A percentile compares a stretch with the other conserved stretches of the same genome.
Conservation (phyloP, 1,140 invertebrate species). For the Phymorhynchus buccinoides region DNA sequence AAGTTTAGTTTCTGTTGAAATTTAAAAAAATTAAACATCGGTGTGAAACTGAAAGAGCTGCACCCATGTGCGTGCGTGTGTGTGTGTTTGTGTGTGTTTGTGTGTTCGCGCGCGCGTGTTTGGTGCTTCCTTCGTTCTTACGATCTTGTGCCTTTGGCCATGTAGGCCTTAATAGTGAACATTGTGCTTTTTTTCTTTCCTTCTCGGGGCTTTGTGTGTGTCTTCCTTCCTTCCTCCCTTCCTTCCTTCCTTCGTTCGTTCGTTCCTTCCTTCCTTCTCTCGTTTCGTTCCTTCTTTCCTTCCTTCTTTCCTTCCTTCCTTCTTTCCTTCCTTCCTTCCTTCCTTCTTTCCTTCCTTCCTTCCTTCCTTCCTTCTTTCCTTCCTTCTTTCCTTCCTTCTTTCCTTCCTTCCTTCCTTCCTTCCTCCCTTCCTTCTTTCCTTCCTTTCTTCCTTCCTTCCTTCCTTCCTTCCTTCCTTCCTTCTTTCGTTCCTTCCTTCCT, state of each 20-base stretch:
- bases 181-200: conserved; percentile 32
- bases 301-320: conserved; percentile 2
- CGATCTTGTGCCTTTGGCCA: too few species aligned
- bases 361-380: conserved; percentile 25
- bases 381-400: conserved; percentile 23
- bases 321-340: background rate
- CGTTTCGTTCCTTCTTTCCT: too few species aligned
- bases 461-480: too few species aligned
- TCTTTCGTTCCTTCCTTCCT: background rate
- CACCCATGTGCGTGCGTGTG: background rate
- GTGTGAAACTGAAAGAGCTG: too few species aligned
- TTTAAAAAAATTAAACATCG: too few species aligned
- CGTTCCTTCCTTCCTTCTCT: too few species aligned
- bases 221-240: too few species aligned
- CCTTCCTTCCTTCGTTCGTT: too few species aligned
- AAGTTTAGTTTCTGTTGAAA: too few species aligned
- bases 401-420: conserved; percentile 6
- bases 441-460: too few species aligned
- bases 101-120: background rate
- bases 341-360: conserved; percentile 20
- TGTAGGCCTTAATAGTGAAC: background rate
- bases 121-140: background rate
- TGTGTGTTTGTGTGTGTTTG: background rate
- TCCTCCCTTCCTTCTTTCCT: background rate
- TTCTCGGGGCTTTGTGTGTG: conserved; percentile 1